These are phyloP conservation scores for Norana najaformis DNA, from an alignment of 2,888 invertebrate genomes.

Conservation along the genomic window DNA sequence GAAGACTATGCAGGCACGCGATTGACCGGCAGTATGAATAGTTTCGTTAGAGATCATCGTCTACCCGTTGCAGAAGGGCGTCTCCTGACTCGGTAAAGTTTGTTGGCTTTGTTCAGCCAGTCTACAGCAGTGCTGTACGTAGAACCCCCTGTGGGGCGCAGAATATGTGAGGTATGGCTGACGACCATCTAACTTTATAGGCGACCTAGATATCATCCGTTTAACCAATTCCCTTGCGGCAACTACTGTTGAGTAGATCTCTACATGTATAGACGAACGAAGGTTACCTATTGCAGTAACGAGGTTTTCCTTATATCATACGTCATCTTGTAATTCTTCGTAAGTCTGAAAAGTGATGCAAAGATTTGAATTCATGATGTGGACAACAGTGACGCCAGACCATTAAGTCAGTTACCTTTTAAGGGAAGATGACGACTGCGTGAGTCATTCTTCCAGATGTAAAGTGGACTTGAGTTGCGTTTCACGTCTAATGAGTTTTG, in stretches of 20 bases:
- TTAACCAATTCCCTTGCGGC: background rate
- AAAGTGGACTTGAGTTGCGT: background rate
- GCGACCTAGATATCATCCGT: background rate
- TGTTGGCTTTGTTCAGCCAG: too few relatives aligned
- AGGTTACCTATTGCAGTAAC: background rate
- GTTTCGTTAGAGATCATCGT: background rate
- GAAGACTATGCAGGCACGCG: background rate
- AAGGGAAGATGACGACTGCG: too few relatives aligned
- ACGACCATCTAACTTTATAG: background rate
- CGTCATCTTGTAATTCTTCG: background rate
- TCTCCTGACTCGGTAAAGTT: background rate
- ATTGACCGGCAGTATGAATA: background rate
- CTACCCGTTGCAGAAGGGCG: background rate
- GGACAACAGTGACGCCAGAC: background rate
- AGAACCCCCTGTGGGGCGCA: background rate
- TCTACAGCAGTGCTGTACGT: too few relatives aligned
- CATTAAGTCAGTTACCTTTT: background rate
- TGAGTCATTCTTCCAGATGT: conserved; percentile 5
- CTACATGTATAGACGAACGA: background rate
- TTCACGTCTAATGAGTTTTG: background rate
- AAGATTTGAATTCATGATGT: background rate
- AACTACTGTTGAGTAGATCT: background rate
- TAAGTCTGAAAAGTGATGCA: too few relatives aligned
- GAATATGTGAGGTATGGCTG: background rate
- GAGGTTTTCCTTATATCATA: background rate